phyloP scores from a whole-genome alignment of 2,888 invertebrate species.

The Gnatocerus cornutus region DNA sequence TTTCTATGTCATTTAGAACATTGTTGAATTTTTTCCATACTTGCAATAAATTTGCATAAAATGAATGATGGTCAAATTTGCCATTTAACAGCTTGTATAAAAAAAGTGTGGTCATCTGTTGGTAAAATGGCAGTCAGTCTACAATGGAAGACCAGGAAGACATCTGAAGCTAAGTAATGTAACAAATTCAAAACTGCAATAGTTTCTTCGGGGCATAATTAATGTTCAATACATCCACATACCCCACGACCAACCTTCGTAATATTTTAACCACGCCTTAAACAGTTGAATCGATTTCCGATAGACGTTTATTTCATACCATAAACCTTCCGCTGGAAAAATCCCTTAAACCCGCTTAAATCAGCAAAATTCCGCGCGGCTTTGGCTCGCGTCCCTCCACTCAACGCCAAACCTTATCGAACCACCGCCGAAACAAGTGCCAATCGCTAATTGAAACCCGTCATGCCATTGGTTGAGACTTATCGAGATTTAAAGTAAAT shows the following conservation, averaged over 20 bases:
- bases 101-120: too few relatives aligned
- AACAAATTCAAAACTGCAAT: slow-evolving; percentile 39
- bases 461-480: slow-evolving; percentile 3
- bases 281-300: slow-evolving; percentile 41
- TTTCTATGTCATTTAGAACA: too few relatives aligned
- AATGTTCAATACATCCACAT: slow-evolving; percentile 42
- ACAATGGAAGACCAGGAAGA: slow-evolving; percentile 36
- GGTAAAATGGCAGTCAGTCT: not conserved
- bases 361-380: not conserved
- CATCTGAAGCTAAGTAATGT: slow-evolving; percentile 13
- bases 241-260: slow-evolving; percentile 43
- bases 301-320: slow-evolving; percentile 10
- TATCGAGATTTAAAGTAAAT: slow-evolving; percentile 36
- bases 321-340: not conserved
- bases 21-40: too few relatives aligned
- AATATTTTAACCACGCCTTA: slow-evolving; percentile 40
- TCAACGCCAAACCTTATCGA: not conserved
- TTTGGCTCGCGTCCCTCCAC: slow-evolving; percentile 3
- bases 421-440: not conserved
- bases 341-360: not conserved
- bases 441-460: slow-evolving; percentile 20
- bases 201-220: slow-evolving; percentile 38
- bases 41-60: too few relatives aligned
- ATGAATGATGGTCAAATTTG: too few relatives aligned
- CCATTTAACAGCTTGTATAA: too few relatives aligned